phyloP scores from a whole-genome alignment of 2,113 vertebrate species.

The Triplophysa tibetana region DNA sequence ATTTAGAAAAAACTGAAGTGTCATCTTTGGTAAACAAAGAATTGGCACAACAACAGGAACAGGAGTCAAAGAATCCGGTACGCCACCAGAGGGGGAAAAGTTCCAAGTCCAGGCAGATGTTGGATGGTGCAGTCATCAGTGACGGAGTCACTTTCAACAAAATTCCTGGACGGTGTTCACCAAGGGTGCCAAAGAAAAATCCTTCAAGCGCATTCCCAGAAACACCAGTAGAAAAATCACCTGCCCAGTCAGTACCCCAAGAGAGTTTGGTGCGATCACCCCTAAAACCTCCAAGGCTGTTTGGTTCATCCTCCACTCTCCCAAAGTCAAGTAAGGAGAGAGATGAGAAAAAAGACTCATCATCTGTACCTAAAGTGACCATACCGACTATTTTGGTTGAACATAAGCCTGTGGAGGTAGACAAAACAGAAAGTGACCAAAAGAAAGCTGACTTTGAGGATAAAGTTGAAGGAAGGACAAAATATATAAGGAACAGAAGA shows the following conservation, averaged over 20 bases:
- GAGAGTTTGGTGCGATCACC: slow-evolving; percentile 25
- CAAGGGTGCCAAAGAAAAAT: slow-evolving; percentile 60
- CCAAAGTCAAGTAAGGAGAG: slow-evolving; percentile 45
- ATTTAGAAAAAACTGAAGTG: neutral
- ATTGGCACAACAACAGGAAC: neutral
- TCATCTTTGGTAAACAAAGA: slow-evolving; percentile 4
- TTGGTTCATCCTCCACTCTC: slow-evolving; percentile 23
- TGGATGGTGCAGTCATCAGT: slow-evolving; percentile 58
- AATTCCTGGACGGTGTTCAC: slow-evolving; percentile 67
- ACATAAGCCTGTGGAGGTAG: slow-evolving; percentile 64
- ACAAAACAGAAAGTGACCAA: slow-evolving; percentile 58
- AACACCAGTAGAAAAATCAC: neutral
- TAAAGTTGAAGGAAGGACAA: slow-evolving; percentile 61
- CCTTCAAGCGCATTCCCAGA: slow-evolving; percentile 54
- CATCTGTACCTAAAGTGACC: slow-evolving; percentile 48
- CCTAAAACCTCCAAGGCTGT: slow-evolving; percentile 37
- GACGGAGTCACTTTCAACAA: slow-evolving; percentile 65
- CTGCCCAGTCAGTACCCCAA: neutral
- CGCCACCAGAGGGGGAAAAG: slow-evolving; percentile 11
- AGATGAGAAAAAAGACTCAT: slow-evolving; percentile 54
- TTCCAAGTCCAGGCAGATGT: slow-evolving; percentile 2
- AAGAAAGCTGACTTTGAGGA: neutral
- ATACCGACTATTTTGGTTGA: slow-evolving; percentile 69
- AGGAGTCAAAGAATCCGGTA: neutral
- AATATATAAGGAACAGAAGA: slow-evolving; percentile 66